A percentile compares a stretch with the other conserved stretches of the same genome.
Conservation (phyloP, 2,113 vertebrate species). For the Microcebus tavaratra region DNA sequence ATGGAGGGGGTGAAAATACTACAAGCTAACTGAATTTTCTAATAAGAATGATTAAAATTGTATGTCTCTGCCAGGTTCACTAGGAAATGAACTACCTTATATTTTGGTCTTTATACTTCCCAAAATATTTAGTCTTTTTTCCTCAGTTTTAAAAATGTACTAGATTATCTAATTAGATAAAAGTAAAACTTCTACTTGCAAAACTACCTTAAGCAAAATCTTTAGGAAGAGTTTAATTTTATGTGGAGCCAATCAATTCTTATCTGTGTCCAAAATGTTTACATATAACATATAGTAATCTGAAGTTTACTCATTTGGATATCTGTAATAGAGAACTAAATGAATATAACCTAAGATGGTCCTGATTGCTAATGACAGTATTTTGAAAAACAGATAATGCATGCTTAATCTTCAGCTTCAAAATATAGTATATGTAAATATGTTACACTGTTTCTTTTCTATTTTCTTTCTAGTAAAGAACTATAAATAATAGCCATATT, state of each 20-base stretch:
- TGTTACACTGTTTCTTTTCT: background rate
- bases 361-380: background rate
- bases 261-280: background rate
- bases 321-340: slow-evolving; percentile 13
- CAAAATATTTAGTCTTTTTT: background rate
- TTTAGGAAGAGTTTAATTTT: background rate
- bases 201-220: background rate
- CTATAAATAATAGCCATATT: background rate
- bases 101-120: slow-evolving; percentile 6
- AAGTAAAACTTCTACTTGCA: slow-evolving; percentile 5
- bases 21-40: background rate
- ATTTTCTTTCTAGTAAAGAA: slow-evolving; percentile 33
- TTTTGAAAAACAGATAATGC: slow-evolving; percentile 1
- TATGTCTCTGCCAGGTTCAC: background rate
- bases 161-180: background rate
- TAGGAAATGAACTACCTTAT: slow-evolving; percentile 21
- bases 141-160: slow-evolving; percentile 20
- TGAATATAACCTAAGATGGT: background rate
- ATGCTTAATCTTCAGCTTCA: background rate
- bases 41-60: slow-evolving; percentile 22
- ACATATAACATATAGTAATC: slow-evolving; percentile 40
- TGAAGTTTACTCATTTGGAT: slow-evolving; percentile 4
- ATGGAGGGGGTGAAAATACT: background rate
- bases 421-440: background rate
- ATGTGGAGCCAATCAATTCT: background rate